Evolutionary conservation across 2,113 vertebrate genomes (phyloP), one percentile per base, ranked within the genome.

Genomic region (Daphoenositta chrysoptera): DNA sequence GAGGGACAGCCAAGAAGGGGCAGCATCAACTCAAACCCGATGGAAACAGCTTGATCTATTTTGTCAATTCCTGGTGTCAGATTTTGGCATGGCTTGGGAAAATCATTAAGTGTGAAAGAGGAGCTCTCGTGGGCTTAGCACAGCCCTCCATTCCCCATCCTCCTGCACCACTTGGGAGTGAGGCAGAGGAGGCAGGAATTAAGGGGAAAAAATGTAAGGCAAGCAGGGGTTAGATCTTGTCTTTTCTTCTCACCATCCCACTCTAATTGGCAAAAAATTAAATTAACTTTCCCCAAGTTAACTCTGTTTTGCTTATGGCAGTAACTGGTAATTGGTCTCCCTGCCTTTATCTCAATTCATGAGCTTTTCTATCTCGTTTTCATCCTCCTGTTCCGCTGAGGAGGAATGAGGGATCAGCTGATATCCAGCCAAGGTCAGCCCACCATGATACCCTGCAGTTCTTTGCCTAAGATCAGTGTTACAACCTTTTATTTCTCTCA

Each of bases 201-300:
- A 56, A 45, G 39, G 9, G 15, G 31, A 5, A 0, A 1, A 18
- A 65, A 45, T 15, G 3, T 11, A 23, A 8, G 4, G 6, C 12
- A 56, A 28, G 5, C 4, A 3, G 18, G 6, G 14, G 4, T 45
- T 77, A 68, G 39, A 15, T n/a, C 48, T 68, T 69, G 28, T 63
- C n/a, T 66, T 57, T 86, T 20, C 61, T 89, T 40, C 50, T 69
- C 35, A 53, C 7, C 14, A 60, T 54, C 22, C 19, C 33, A 20
- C 26, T 60, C 45, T 44, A 73, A 64, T 2, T 86, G 16, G 26
- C 22, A 78, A 39, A 26, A 83, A 66, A 83, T 77, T 45, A 72
- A 57, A 50, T 58, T 35, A 24, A 30, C 19, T 81, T 85, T 85
- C 60, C 39, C n/a, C 31, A 80, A 51, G 26, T 22, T 31, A 64